phyloP scores from a whole-genome alignment of 2,888 invertebrate genomes.

The Automeris io region DNA sequence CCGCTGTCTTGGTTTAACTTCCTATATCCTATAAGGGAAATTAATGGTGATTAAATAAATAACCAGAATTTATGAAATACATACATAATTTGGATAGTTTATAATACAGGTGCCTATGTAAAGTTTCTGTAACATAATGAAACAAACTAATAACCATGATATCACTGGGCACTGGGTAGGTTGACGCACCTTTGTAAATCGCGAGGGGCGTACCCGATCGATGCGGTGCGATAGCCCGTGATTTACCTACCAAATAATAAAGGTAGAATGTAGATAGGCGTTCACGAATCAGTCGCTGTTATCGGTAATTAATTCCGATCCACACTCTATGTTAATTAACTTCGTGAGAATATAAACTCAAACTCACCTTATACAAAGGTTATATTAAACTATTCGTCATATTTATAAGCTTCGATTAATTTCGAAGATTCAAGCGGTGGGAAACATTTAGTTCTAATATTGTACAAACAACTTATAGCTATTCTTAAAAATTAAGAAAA shows the following conservation, averaged over 20 bases:
- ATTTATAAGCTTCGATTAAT: background rate
- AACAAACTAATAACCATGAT: constrained; percentile 15
- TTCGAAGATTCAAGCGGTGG: background rate
- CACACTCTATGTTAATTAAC: constrained; percentile 57
- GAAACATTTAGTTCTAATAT: too few relatives aligned
- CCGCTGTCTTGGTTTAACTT: too few relatives aligned
- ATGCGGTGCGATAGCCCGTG: constrained; percentile 40
- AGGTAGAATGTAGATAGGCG: constrained; percentile 41
- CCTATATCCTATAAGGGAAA: too few relatives aligned
- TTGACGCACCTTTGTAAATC: constrained; percentile 52
- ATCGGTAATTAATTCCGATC: constrained; percentile 61
- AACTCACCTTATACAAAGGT: constrained; percentile 1
- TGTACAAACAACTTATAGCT: too few relatives aligned
- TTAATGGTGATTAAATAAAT: too few relatives aligned
- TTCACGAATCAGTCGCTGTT: constrained; percentile 51
- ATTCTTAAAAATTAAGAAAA: too few relatives aligned
- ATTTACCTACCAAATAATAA: constrained; percentile 66
- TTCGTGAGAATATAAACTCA: constrained; percentile 34
- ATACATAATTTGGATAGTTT: too few relatives aligned
- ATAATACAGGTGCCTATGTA: too few relatives aligned
- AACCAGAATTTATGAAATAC: too few relatives aligned
- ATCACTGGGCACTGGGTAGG: constrained; percentile 27
- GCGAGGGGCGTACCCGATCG: constrained; percentile 44
- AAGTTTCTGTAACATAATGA: background rate
- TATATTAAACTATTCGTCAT: background rate